These are phyloP conservation scores for Mechanitis mazaeus DNA, from an alignment of 2,888 invertebrate species.

Conservation along the genomic window DNA sequence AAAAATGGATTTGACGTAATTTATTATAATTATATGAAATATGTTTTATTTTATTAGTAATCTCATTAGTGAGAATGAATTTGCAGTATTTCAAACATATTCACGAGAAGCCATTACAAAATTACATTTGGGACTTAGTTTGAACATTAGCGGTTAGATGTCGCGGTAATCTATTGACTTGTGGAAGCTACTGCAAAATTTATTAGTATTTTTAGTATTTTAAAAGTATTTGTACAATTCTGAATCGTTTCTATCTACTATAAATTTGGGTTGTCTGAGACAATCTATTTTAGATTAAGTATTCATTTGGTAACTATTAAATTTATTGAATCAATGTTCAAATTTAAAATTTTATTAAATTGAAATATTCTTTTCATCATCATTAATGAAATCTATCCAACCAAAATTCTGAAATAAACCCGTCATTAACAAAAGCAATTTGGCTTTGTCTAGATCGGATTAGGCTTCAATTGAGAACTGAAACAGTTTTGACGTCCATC, in stretches of 20 bases:
- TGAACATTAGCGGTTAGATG: conserved; percentile 10
- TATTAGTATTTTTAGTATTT: not conserved
- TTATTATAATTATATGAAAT: too few relatives aligned
- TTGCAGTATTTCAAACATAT: conserved; percentile 9
- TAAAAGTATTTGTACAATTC: not conserved
- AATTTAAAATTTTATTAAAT: not conserved
- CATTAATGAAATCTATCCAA: not conserved
- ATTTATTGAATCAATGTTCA: too few relatives aligned
- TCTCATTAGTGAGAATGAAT: conserved; percentile 6
- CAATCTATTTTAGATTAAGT: too few relatives aligned
- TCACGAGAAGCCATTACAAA: conserved; percentile 18
- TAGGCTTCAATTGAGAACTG: conserved; percentile 1
- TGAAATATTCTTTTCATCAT: not conserved
- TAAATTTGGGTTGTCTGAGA: too few relatives aligned
- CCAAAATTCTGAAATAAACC: conserved; percentile 2
- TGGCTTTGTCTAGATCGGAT: conserved; percentile 3
- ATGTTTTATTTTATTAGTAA: too few relatives aligned
- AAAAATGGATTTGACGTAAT: too few relatives aligned
- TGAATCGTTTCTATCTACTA: not conserved
- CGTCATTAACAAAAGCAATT: conserved; percentile 1
- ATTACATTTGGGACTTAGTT: conserved; percentile 24
- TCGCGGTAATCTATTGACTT: conserved; percentile 10
- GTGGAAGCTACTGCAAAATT: not conserved
- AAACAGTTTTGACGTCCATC: conserved; percentile 17
- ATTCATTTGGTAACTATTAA: too few relatives aligned